These are phyloP conservation scores for Drosophila navojoa DNA, from an alignment of 1,140 invertebrate species.

Conservation along the genomic window DNA sequence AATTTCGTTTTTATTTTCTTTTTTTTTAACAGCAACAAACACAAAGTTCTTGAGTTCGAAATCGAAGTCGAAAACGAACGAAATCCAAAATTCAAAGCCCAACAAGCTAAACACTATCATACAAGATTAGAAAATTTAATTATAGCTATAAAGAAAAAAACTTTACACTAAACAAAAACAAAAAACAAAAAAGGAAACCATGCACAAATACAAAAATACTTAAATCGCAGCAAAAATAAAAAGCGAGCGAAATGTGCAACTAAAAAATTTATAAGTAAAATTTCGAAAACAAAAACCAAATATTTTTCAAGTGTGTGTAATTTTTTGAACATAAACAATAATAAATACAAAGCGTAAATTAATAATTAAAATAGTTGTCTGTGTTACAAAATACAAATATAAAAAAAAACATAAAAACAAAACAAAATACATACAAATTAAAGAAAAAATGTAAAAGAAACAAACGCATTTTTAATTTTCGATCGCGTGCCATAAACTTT, in stretches of 20 bases:
- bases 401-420: too few relatives aligned
- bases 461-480: conserved; percentile 30
- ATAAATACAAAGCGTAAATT: conserved; percentile 64
- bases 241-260: conserved; percentile 48
- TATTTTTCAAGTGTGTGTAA: conserved; percentile 82
- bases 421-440: conserved; percentile 72
- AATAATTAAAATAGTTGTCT: conserved; percentile 82
- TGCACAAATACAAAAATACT: conserved; percentile 31
- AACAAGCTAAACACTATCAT: conserved; percentile 73
- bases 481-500: conserved; percentile 43
- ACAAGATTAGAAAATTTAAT: conserved; percentile 73
- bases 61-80: conserved; percentile 16
- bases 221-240: conserved; percentile 27
- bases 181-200: conserved; percentile 31
- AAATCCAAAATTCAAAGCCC: conserved; percentile 35
- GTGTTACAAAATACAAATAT: conserved; percentile 71
- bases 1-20: conserved; percentile 15
- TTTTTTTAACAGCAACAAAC: conserved; percentile 26
- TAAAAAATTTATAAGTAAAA: conserved; percentile 30
- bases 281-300: conserved; percentile 45
- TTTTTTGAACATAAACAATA: conserved; percentile 81
- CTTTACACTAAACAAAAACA: conserved; percentile 60
- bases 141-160: conserved; percentile 59
- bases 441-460: conserved; percentile 56
- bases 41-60: conserved; percentile 37